Evolutionary conservation across 2,888 invertebrate species (phyloP).

Genomic region (Pachymerium ferrugineum): DNA sequence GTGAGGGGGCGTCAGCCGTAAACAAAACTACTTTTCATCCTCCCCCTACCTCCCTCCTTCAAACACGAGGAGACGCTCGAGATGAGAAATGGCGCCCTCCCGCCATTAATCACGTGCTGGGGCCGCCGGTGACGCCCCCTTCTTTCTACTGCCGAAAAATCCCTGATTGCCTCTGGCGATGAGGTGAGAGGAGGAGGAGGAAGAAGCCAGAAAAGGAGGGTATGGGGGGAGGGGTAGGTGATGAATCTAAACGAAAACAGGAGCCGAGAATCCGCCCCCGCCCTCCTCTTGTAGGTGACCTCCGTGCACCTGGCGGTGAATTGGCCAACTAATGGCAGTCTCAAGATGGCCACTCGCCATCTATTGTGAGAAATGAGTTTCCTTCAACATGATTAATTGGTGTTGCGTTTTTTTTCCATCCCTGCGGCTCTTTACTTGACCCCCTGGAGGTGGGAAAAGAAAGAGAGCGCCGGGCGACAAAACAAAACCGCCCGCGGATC

Average conservation of each 20-base stretch:
- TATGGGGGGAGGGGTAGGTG: neutral
- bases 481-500: neutral
- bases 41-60: neutral
- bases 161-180: neutral
- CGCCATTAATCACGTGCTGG: slow-evolving; percentile 9
- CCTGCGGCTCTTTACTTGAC: neutral
- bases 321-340: slow-evolving; percentile 8
- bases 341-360: slow-evolving; percentile 8
- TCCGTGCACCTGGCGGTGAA: neutral
- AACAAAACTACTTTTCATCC: slow-evolving; percentile 13
- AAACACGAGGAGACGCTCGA: neutral
- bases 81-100: slow-evolving; percentile 13
- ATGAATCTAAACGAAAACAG: neutral
- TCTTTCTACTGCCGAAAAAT: neutral
- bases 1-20: slow-evolving; percentile 6
- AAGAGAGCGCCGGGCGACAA: slow-evolving; percentile 4
- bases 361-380: slow-evolving; percentile 8
- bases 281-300: neutral
- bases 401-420: neutral
- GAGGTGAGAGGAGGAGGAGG: slow-evolving; percentile 2
- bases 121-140: slow-evolving; percentile 11
- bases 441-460: slow-evolving; percentile 7
- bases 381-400: slow-evolving; percentile 4
- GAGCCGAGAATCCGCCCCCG: slow-evolving; percentile 1
- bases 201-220: neutral